These are phyloP conservation scores for Poeciliopsis occidentalis DNA, from an alignment of 2,113 vertebrate species.

Conservation along the genomic window DNA sequence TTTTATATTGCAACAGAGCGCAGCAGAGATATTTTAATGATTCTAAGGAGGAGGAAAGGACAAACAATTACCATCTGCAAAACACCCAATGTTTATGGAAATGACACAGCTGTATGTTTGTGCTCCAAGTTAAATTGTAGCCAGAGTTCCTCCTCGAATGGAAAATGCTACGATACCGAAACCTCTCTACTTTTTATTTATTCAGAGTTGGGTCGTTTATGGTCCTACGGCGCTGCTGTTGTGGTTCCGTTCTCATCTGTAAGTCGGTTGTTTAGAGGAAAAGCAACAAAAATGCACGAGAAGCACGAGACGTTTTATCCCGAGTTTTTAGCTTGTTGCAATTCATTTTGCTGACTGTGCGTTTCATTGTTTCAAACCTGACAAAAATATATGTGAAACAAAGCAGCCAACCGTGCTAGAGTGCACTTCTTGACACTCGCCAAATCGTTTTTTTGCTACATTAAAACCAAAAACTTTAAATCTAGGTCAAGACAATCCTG, in stretches of 20 bases:
- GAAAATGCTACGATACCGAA: not conserved
- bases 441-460: no score
- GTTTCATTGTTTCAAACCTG: no score
- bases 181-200: not conserved
- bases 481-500: no score
- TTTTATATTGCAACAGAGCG: constrained; percentile 1
- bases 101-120: not conserved
- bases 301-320: no score
- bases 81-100: not conserved
- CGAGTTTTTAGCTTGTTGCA: no score
- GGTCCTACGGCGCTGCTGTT: not conserved
- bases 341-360: no score
- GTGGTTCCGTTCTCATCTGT: not conserved
- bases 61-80: not conserved
- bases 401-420: no score
- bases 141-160: not conserved
- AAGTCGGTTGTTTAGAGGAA: not conserved
- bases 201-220: not conserved
- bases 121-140: not conserved
- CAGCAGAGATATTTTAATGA: not conserved
- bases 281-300: not conserved
- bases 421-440: no score
- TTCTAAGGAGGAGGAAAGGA: not conserved
- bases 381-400: no score
- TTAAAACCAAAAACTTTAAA: no score